Evolutionary conservation across 2,888 invertebrate species (phyloP).

Genomic region (Ectemnius lituratus): DNA sequence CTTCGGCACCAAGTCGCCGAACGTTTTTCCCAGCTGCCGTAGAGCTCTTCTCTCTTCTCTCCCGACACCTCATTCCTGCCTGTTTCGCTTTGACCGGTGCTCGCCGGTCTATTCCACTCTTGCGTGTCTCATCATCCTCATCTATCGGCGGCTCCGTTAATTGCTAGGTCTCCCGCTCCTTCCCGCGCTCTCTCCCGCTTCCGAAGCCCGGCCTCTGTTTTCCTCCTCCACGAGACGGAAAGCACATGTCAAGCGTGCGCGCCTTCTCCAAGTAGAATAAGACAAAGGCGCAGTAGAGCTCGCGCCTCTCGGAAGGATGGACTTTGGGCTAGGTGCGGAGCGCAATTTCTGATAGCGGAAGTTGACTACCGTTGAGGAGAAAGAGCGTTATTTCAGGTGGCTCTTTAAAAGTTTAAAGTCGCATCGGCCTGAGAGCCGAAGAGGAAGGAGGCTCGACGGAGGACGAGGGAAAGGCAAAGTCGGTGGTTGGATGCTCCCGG

Average conservation of each 20-base stretch:
- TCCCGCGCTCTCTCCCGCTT: slow-evolving; percentile 7
- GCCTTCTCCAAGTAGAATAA: slow-evolving; percentile 15
- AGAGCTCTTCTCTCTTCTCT: slow-evolving; percentile 20
- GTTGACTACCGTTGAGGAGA: slow-evolving; percentile 8
- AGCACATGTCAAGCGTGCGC: slow-evolving; percentile 35
- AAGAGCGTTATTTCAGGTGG: not conserved
- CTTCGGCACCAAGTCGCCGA: slow-evolving; percentile 35
- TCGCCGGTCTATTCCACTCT: not conserved
- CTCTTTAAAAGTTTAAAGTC: slow-evolving; percentile 43
- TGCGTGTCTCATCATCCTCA: not conserved
- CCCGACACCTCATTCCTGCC: slow-evolving; percentile 26
- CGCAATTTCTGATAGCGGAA: slow-evolving; percentile 30
- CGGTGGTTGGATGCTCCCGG: slow-evolving; percentile 23
- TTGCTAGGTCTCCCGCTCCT: slow-evolving; percentile 4
- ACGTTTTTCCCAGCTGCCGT: slow-evolving; percentile 30
- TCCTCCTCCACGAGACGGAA: slow-evolving; percentile 13
- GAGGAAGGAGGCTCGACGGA: slow-evolving; percentile 42
- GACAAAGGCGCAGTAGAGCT: slow-evolving; percentile 28
- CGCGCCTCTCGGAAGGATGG: not conserved
- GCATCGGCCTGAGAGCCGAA: slow-evolving; percentile 36
- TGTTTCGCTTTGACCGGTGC: not conserved
- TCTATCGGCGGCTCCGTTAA: not conserved
- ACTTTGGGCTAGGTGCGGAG: not conserved
- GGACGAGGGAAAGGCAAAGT: slow-evolving; percentile 44
- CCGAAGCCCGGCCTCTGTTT: not conserved